These are phyloP conservation scores for Petrosia ficiformis DNA, from an alignment of 37 sponge, comb jelly and placozoan species.

Conservation along the genomic window DNA sequence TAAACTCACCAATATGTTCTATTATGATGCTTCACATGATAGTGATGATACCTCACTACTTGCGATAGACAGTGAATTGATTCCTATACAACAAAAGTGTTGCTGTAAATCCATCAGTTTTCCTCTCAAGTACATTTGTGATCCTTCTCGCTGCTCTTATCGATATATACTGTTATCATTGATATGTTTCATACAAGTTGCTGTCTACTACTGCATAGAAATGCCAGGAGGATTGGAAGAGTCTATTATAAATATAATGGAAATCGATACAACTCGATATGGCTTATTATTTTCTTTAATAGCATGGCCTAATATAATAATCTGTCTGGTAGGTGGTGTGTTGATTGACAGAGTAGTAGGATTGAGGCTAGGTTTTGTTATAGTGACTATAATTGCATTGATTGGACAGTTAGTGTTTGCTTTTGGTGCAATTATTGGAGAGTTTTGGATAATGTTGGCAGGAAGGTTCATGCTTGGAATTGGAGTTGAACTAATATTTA, in stretches of 20 bases:
- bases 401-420: background rate
- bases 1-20: too few relatives aligned
- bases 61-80: too few relatives aligned
- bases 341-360: background rate
- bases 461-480: conserved; percentile 93
- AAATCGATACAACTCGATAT: background rate
- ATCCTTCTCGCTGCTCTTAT: background rate
- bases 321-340: background rate
- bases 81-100: too few relatives aligned
- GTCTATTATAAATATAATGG: background rate
- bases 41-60: too few relatives aligned
- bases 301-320: background rate
- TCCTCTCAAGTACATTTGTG: too few relatives aligned
- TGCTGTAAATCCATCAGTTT: too few relatives aligned
- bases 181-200: background rate
- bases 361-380: background rate
- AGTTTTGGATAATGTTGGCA: conserved; percentile 71
- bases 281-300: background rate
- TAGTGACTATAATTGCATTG: background rate
- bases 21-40: too few relatives aligned
- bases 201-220: background rate
- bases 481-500: background rate
- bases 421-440: conserved; percentile 73
- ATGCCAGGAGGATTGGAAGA: background rate
- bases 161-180: background rate